Evolutionary conservation across 2,888 invertebrate species (phyloP), one percentile per base, ranked within the genome.

Genomic region (Allygus modestus): DNA sequence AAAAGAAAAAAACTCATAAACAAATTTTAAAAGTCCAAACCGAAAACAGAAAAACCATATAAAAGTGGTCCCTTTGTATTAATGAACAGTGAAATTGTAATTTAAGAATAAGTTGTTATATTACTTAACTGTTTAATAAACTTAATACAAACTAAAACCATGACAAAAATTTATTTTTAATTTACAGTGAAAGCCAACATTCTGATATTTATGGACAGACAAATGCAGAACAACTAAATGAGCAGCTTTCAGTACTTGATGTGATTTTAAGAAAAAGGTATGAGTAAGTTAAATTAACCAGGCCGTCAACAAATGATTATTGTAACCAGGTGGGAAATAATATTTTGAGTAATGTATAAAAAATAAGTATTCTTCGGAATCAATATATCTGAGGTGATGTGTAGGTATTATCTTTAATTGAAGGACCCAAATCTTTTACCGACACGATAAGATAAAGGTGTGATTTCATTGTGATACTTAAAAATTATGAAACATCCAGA

Each of bases 401-500:
- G 28, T 65, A 65, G 65, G 65, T 28, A 28, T 28, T 65, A 65
- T 65, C 31, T 65, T 12, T 28, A 65, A 65, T 65, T 65, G 65
- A 31, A 31, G 7, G 65, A 65, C 65, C 65, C 65, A 65, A 65
- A 65, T 65, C 65, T 65, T 65, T 31, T 65, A 28, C 31, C 54
- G 23, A 28, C 31, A 15, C 28, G 65, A 65, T 65, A 65, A 65
- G 65, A 65, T 65, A 54, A 5, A 5, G 9, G 15, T 65, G 31
- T 65, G 65, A 65, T 65, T 65, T 65, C 65, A 65, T 65, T 65
- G 65, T 65, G 31, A 4, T 65, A 65, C 65, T 65, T 65, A 65
- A 65, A 26, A 65, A 28, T 65, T 65, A 31, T 31, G 31, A 65
- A 65, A 65, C 31, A 28, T 65, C 28, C 65, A 28, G 65, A 65